Base-by-base conservation (phyloP, 2,113 vertebrate genomes). In the Camelus bactrianus region DNA sequence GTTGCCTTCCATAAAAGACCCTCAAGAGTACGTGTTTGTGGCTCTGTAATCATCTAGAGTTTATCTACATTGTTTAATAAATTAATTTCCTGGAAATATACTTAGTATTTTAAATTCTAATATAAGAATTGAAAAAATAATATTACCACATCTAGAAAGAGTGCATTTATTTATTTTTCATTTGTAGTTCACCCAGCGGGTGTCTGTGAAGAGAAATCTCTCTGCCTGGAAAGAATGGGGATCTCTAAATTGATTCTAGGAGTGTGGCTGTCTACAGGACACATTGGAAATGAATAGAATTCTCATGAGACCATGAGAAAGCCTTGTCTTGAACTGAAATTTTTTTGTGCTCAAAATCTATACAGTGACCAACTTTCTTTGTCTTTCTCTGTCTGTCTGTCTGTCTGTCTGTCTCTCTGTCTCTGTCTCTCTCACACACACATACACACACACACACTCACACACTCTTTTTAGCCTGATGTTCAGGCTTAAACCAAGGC, bases 191-290 rank as follows among this genome's bases (percentile, higher is more conserved):
- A 89, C 22, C 35, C 35, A 86, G 30, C n/a, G 69, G 65, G 46
- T 95, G 12, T 64, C 82, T 88, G 22, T 69, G 64, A 93, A 95
- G 67, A 84, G n/a, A 69, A 90, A 89, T 70, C 56, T 67, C 46
- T 90, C n/a, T 93, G 15, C 30, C 67, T 89, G 24, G 56, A 14
- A 95, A 79, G 32, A 14, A 91, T 10, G 16, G 38, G 16, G 30
- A 28, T 91, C 32, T 87, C 42, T 72, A 64, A 67, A 76, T 19
- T 48, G 35, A 87, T 54, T 83, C 64, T 42, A 56, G 26, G 38
- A 48, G 26, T 54, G 12, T 10, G 38, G 42, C 92, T 94, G 11
- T 77, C 48, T 91, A 26, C 4, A 85, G 79, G 60, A 73, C 20
- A 83, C 58, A 38, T 0, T 77, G 35, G 79, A 95, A 86, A 87